Conservation (phyloP, 2,888 invertebrate genomes). For the Amphipyra berbera region DNA sequence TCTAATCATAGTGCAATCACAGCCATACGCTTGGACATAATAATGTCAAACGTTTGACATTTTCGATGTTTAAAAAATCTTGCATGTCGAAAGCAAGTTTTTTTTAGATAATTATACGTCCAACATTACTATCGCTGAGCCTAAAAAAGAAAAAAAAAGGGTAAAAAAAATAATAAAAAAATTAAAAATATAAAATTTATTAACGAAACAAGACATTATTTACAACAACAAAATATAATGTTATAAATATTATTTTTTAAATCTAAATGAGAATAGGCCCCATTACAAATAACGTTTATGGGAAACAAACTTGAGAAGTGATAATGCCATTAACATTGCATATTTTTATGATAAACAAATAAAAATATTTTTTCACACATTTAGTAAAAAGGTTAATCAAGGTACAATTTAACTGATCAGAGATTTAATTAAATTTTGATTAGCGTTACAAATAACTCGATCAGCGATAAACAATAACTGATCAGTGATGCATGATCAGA, state of each 20-base stretch:
- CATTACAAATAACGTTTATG: constrained; percentile 43
- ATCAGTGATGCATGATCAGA: too few relatives aligned
- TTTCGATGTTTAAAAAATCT: too few relatives aligned
- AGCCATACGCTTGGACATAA: constrained; percentile 22
- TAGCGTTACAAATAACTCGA: too few relatives aligned
- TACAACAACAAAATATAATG: constrained; percentile 81
- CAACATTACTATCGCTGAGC: constrained; percentile 54
- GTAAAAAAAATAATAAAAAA: constrained; percentile 70
- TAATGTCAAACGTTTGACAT: constrained; percentile 1
- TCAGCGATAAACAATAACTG: too few relatives aligned
- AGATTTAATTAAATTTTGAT: too few relatives aligned
- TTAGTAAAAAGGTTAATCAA: too few relatives aligned
- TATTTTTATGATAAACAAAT: background rate
- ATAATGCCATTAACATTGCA: constrained; percentile 21
- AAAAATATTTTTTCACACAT: too few relatives aligned
- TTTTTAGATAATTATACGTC: background rate
- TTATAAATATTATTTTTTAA: constrained; percentile 70
- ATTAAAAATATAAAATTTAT: constrained; percentile 83
- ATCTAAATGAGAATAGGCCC: constrained; percentile 77
- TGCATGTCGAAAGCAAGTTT: background rate
- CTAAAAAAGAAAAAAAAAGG: constrained; percentile 57
- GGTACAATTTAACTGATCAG: too few relatives aligned
- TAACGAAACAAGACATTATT: constrained; percentile 83
- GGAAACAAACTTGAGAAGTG: constrained; percentile 41
- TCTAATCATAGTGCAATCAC: constrained; percentile 29